phyloP scores from a whole-genome alignment of 64 coral and sea anemone species.

The Exaiptasia diaphana region DNA sequence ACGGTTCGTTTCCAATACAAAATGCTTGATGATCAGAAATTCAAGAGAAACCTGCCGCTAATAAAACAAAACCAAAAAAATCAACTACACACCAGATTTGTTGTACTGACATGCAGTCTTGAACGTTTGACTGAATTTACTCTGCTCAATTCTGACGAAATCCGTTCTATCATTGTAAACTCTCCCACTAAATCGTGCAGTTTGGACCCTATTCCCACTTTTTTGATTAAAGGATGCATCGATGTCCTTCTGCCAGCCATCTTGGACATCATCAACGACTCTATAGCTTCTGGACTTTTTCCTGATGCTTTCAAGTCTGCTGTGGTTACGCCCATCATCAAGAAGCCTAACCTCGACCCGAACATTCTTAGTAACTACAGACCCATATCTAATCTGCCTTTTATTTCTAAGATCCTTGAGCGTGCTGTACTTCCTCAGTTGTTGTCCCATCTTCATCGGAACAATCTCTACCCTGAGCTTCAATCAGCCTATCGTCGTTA shows the following conservation, averaged over 20 bases:
- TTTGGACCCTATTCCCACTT: slow-evolving; percentile 40
- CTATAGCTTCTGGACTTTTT: background rate
- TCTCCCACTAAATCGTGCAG: slow-evolving; percentile 50
- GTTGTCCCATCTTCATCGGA: background rate
- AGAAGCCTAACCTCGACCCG: slow-evolving; percentile 10
- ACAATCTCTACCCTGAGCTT: slow-evolving; percentile 8
- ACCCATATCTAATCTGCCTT: slow-evolving; percentile 16
- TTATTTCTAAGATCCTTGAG: slow-evolving; percentile 12
- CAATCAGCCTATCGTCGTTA: background rate
- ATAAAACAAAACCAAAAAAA: no score
- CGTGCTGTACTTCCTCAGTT: background rate
- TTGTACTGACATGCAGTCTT: no score
- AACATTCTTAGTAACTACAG: slow-evolving; percentile 4
- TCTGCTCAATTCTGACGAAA: no score
- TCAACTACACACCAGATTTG: no score
- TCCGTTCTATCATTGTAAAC: slow-evolving; percentile 35
- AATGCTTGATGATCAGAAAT: no score
- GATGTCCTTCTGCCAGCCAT: background rate
- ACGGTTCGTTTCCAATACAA: no score
- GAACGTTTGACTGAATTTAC: no score
- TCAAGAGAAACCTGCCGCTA: no score
- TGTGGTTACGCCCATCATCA: slow-evolving; percentile 15
- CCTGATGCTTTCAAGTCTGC: background rate
- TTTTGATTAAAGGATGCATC: slow-evolving; percentile 9
- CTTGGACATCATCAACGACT: background rate